Percentiles rank a stretch among this genome's conserved stretches.
These are phyloP conservation scores for Macrosteles quadrilineatus DNA, from an alignment of 1,140 invertebrate genomes.

Conservation along the genomic window DNA sequence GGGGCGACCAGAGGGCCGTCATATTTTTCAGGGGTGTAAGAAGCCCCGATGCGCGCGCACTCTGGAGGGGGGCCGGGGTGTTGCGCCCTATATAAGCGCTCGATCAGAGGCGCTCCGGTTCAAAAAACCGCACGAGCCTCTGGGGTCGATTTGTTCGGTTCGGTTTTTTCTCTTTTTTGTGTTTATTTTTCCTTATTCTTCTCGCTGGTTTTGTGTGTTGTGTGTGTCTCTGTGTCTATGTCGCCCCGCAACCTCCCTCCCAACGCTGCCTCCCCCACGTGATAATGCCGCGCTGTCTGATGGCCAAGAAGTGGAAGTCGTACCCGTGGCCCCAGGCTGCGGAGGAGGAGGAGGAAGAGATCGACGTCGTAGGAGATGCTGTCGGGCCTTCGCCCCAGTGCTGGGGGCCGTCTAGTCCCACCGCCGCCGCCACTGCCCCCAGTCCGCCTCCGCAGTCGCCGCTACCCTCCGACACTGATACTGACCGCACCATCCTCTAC, in stretches of 20 bases:
- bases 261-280: conserved; percentile 23
- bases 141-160: conserved; percentile 36
- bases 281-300: conserved; percentile 52
- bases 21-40: conserved; percentile 33
- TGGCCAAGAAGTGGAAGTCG: conserved; percentile 90
- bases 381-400: conserved; percentile 36
- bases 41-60: conserved; percentile 32
- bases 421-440: conserved; percentile 70
- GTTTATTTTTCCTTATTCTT: conserved; percentile 39
- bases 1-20: too few relatives aligned
- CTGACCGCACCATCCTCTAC: conserved; percentile 39
- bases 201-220: conserved; percentile 25
- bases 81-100: conserved; percentile 35
- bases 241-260: conserved; percentile 45
- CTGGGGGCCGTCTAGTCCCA: conserved; percentile 71
- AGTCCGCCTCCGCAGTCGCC: conserved; percentile 61
- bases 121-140: conserved; percentile 32
- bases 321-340: conserved; percentile 63
- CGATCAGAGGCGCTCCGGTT: background rate
- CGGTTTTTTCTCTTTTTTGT: conserved; percentile 39
- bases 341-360: conserved; percentile 74
- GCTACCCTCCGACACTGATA: conserved; percentile 47
- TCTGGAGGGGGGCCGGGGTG: conserved; percentile 2
- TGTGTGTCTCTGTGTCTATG: conserved; percentile 20
- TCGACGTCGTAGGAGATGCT: conserved; percentile 73